Evolutionary conservation across 2,113 vertebrate species (phyloP).

Genomic region (Pelusios castaneus): DNA sequence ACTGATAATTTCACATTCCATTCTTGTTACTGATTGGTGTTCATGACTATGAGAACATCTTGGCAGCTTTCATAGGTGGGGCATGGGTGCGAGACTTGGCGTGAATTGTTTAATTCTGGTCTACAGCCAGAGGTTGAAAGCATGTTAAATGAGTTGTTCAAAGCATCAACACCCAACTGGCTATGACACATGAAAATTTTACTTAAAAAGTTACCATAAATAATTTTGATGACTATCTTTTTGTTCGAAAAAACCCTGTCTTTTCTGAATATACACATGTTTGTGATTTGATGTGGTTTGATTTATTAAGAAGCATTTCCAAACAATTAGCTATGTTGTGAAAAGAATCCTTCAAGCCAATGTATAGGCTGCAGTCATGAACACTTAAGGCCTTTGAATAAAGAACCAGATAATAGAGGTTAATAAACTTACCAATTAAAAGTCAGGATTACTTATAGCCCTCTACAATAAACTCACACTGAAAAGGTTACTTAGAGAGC

Average conservation of each 20-base stretch:
- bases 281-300: neutral
- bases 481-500: neutral
- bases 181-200: neutral
- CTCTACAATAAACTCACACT: neutral
- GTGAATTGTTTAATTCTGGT: neutral
- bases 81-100: conserved; percentile 17
- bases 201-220: conserved; percentile 23
- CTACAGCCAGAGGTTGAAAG: neutral
- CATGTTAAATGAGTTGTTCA: conserved; percentile 11
- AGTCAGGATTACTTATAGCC: neutral
- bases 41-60: conserved; percentile 37
- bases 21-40: conserved; percentile 48
- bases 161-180: conserved; percentile 33
- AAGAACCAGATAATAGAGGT: neutral
- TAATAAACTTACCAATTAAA: neutral
- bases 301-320: neutral
- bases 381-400: neutral
- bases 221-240: conserved; percentile 22
- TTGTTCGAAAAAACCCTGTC: conserved; percentile 44
- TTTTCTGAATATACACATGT: conserved; percentile 6
- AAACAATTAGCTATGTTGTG: neutral
- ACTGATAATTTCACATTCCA: conserved; percentile 56
- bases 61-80: conserved; percentile 37
- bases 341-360: neutral
- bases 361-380: neutral